Conservation (phyloP, 1,140 invertebrate genomes). For the Maniola jurtina region DNA sequence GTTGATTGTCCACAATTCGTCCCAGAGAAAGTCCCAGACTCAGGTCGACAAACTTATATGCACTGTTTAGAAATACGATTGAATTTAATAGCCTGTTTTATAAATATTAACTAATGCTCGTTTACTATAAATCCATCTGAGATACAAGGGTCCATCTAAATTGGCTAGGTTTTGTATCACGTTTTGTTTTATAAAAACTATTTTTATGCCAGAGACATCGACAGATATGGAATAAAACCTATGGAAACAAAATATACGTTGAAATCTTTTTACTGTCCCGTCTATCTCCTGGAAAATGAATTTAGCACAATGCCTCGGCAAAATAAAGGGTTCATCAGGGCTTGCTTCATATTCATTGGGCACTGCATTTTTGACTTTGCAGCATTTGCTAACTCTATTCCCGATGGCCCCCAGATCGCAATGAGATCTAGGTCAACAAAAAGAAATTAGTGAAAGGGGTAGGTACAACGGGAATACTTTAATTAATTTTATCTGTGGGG, state of each 20-base stretch:
- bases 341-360: slow-evolving; percentile 25
- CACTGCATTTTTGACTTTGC: no score
- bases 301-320: slow-evolving; percentile 19
- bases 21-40: slow-evolving; percentile 58
- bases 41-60: slow-evolving; percentile 40
- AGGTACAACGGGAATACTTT: no score
- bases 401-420: no score
- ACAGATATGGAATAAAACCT: no score
- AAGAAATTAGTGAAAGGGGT: no score
- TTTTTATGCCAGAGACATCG: no score
- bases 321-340: no score
- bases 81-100: slow-evolving; percentile 25
- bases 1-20: slow-evolving; percentile 57
- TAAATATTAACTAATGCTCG: slow-evolving; percentile 14
- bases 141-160: slow-evolving; percentile 19
- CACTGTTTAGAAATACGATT: slow-evolving; percentile 20
- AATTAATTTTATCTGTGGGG: no score
- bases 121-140: slow-evolving; percentile 21
- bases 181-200: no score
- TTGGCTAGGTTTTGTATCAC: slow-evolving; percentile 7
- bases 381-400: no score
- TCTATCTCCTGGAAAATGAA: slow-evolving; percentile 40
- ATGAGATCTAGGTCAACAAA: no score
- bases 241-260: slow-evolving; percentile 27
- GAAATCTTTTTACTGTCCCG: slow-evolving; percentile 39